Percentiles rank a stretch among this genome's conserved stretches.
Evolutionary conservation across 2,888 invertebrate species (phyloP).

Genomic region (Iphiclides podalirius): DNA sequence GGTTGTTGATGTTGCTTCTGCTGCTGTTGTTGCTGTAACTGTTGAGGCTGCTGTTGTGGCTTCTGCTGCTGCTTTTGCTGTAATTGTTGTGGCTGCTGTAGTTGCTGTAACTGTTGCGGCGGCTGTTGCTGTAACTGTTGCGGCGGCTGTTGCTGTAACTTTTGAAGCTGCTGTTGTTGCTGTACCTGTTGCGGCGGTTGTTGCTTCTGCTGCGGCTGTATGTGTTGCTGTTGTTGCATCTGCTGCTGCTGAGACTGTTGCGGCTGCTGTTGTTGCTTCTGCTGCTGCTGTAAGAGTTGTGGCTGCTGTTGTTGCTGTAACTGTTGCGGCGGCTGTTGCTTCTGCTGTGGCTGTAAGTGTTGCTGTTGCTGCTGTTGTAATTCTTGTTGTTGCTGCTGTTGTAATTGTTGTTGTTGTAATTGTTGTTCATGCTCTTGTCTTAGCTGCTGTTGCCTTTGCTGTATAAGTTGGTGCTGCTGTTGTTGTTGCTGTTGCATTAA

Average conservation of each 20-base stretch:
- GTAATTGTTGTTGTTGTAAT: constrained; percentile 31
- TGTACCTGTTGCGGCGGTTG: constrained; percentile 35
- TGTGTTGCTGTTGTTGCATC: constrained; percentile 30
- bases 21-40: constrained; percentile 30
- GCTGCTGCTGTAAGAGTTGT: constrained; percentile 27
- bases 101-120: constrained; percentile 34
- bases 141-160: constrained; percentile 37
- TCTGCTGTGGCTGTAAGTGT: constrained; percentile 24
- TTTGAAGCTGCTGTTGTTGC: constrained; percentile 36
- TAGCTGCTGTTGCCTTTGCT: constrained; percentile 31
- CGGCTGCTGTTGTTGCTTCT: constrained; percentile 29
- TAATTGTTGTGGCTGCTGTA: constrained; percentile 40
- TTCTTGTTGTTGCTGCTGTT: no score
- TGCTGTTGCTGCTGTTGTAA: no score
- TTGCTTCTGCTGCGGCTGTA: constrained; percentile 28
- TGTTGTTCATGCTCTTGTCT: no score
- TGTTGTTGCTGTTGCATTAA: constrained; percentile 20
- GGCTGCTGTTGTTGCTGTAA: constrained; percentile 34
- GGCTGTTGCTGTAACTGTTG: constrained; percentile 33
- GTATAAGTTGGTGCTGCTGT: constrained; percentile 34
- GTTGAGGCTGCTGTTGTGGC: constrained; percentile 34
- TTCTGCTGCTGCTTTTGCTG: no score
- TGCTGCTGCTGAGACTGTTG: no score
- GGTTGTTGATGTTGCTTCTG: no score
- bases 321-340: constrained; percentile 28